These are phyloP conservation scores for Musca domestica DNA, from an alignment of 1,140 invertebrate species.

Conservation along the genomic window DNA sequence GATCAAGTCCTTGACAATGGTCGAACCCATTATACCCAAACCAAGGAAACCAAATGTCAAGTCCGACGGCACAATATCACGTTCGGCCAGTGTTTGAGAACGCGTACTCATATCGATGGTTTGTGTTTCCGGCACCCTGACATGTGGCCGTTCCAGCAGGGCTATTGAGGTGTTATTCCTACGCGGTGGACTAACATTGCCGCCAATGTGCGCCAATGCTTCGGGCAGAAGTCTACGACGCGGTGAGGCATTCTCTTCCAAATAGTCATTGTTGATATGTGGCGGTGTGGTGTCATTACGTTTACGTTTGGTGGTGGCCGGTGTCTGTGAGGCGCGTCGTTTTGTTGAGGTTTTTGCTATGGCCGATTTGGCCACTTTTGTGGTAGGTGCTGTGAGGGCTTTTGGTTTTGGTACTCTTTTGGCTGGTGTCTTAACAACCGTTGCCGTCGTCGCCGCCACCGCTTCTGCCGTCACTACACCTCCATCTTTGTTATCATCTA, in stretches of 20 bases:
- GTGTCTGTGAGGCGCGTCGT: conserved; percentile 31
- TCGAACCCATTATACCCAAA: conserved; percentile 93
- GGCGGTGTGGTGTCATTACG: conserved; percentile 23
- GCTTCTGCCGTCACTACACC: conserved; percentile 4
- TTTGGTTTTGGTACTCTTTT: conserved; percentile 28
- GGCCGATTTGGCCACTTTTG: conserved; percentile 42
- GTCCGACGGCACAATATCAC: conserved; percentile 81
- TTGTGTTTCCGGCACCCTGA: conserved; percentile 64
- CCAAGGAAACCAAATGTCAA: conserved; percentile 94
- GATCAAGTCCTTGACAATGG: conserved; percentile 92
- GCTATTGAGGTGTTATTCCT: conserved; percentile 46
- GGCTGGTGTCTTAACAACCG: conserved; percentile 20
- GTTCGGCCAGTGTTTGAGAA: conserved; percentile 77
- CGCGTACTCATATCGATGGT: conserved; percentile 75
- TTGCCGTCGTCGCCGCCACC: neutral
- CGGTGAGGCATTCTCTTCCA: neutral
- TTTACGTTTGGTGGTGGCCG: conserved; percentile 26
- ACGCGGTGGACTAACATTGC: conserved; percentile 23
- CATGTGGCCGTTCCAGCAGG: conserved; percentile 45
- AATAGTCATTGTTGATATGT: neutral
- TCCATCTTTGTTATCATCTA: conserved; percentile 6
- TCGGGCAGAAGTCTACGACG: conserved; percentile 25
- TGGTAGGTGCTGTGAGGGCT: conserved; percentile 9
- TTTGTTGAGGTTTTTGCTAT: conserved; percentile 42
- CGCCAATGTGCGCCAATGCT: conserved; percentile 25